These are phyloP conservation scores for Atethmia centrago DNA, from an alignment of 2,888 invertebrate genomes.

Conservation along the genomic window DNA sequence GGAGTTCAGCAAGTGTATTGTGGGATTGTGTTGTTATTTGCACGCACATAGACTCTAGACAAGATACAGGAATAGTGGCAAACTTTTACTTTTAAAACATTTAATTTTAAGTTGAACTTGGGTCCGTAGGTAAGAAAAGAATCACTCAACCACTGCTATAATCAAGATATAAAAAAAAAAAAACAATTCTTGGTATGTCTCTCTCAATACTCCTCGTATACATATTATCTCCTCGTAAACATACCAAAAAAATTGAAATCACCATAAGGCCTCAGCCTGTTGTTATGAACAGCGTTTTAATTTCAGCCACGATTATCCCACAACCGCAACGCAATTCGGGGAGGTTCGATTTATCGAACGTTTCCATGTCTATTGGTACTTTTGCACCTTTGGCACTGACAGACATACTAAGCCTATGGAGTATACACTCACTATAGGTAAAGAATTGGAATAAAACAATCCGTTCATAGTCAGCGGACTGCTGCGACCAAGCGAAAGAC, in stretches of 20 bases:
- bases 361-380: constrained; percentile 10
- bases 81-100: neutral
- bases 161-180: neutral
- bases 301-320: constrained; percentile 22
- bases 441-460: no score
- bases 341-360: constrained; percentile 45
- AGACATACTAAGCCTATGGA: neutral
- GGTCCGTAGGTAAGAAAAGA: neutral
- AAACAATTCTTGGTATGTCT: neutral
- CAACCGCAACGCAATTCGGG: constrained; percentile 43
- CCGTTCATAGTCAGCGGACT: neutral
- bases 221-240: no score
- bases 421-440: no score
- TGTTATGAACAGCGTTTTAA: constrained; percentile 31
- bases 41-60: neutral
- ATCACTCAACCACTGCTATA: neutral
- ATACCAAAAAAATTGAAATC: constrained; percentile 41
- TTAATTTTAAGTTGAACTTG: neutral
- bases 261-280: constrained; percentile 14
- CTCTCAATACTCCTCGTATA: neutral
- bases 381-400: neutral
- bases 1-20: no score
- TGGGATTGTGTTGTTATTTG: no score
- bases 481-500: neutral
- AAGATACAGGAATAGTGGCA: no score